These are phyloP conservation scores for Cygnus olor DNA, from an alignment of 2,797 vertebrate genomes.

Conservation along the genomic window DNA sequence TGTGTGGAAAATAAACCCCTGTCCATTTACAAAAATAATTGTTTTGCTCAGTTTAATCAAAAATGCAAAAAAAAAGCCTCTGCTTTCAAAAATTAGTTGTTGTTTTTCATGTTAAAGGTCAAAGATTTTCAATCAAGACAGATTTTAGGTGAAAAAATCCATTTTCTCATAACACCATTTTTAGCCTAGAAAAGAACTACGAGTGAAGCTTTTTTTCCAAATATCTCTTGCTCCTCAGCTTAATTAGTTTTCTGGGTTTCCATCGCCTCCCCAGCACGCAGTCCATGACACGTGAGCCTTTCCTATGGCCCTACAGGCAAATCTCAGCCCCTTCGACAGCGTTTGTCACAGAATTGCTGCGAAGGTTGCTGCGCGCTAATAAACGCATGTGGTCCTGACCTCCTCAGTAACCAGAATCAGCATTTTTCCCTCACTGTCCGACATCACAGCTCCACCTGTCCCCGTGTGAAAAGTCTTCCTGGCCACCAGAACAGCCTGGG, in stretches of 20 bases:
- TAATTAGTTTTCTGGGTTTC: not conserved
- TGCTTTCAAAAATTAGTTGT: not conserved
- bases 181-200: not conserved
- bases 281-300: not conserved
- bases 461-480: no score
- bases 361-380: fast-evolving
- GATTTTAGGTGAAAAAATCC: constrained; percentile 27
- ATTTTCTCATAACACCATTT: not conserved
- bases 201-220: not conserved
- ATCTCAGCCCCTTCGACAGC: not conserved
- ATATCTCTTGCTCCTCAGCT: not conserved
- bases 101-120: constrained; percentile 32
- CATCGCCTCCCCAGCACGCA: fast-evolving
- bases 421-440: no score
- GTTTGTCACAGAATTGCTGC: fast-evolving
- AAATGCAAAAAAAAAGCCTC: not conserved
- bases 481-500: no score
- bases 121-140: constrained; percentile 30
- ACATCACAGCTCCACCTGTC: not conserved
- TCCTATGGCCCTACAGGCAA: not conserved
- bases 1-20: not conserved
- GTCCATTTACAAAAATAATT: not conserved
- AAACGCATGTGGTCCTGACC: fast-evolving
- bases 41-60: not conserved
- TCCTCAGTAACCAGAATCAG: not conserved